Evolutionary conservation across 2,888 invertebrate genomes (phyloP), one percentile per base, ranked within the genome.

Genomic region (Noctua janthe): DNA sequence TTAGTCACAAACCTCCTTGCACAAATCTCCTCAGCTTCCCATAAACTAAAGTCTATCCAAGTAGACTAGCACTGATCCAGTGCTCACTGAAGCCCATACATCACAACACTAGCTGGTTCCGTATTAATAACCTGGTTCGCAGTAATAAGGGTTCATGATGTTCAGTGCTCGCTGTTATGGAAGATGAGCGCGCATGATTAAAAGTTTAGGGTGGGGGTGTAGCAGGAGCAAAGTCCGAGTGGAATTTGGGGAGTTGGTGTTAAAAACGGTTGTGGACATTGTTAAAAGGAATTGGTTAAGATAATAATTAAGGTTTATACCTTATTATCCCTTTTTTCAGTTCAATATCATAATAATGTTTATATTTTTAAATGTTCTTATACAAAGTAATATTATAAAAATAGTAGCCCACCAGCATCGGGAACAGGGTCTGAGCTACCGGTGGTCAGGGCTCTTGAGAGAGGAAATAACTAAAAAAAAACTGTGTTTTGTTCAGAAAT

Each of bases 121-220:
- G 91, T 93, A 94, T 95, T 94, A 95, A 94, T 95, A 94, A 90
- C 89, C 88, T 82, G 87, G 90, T 80, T 84, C 87, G 87, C 84
- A 87, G 93, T 94, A 93, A 95, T 96, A 95, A 96, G 93, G 93
- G 91, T 86, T 91, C 91, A 96, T 96, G 93, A 96, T 96, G 94
- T 91, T 94, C 93, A 93, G 88, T 91, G 93, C 92, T 88, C 85
- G 76, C 69, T 67, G 83, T 84, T 85, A 85, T 86, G 80, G 81
- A 54, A 89, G 90, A 90, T 90, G 91, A 92, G 90, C 79, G 88
- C 72, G 89, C 82, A 87, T 91, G 91, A 93, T 93, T 93, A 92
- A 93, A 93, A 85, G 83, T 83, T 91, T 83, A 90, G 79, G 94
- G 6, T 64, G 51, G 87, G 20, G 88, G 76, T 81, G 88, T 91